Conservation (phyloP, 2,113 vertebrate species). For the Symphodus melops region DNA sequence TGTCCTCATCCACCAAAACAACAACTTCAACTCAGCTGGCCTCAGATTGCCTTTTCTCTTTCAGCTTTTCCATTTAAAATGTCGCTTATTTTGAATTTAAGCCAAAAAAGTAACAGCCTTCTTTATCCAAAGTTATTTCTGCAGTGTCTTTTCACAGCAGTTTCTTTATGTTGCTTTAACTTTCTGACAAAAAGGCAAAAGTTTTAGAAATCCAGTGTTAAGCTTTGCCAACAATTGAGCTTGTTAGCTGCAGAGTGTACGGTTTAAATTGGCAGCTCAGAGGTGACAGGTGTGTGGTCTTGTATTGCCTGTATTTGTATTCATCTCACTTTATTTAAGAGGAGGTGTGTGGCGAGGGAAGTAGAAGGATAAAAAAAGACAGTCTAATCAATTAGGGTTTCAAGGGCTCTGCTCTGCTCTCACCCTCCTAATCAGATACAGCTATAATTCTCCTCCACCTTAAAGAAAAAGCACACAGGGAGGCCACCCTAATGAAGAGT, state of each 20-base stretch:
- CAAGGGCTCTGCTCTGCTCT: constrained; percentile 63
- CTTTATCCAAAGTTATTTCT: constrained; percentile 15
- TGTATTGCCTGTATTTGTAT: constrained; percentile 72
- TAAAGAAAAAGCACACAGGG: constrained; percentile 49
- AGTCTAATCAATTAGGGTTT: constrained; percentile 79
- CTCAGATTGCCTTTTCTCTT: constrained; percentile 25
- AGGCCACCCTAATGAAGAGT: constrained; percentile 59
- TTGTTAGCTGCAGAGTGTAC: constrained; percentile 61
- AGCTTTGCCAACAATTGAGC: constrained; percentile 56
- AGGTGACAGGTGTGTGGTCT: constrained; percentile 77
- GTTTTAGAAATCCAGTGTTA: constrained; percentile 49
- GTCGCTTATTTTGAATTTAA: constrained; percentile 50
- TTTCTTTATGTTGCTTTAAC: constrained; percentile 22
- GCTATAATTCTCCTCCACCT: constrained; percentile 57
- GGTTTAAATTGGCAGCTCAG: constrained; percentile 71
- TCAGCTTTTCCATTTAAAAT: constrained; percentile 39
- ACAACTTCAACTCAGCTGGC: constrained; percentile 33
- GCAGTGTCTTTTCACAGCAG: constrained; percentile 13
- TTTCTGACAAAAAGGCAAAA: constrained; percentile 50
- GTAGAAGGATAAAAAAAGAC: constrained; percentile 53
- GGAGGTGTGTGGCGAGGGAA: constrained; percentile 37
- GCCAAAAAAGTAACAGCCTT: constrained; percentile 16
- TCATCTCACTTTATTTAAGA: constrained; percentile 73
- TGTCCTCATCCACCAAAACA: constrained; percentile 42
- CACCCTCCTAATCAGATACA: constrained; percentile 70